A percentile compares a stretch with the other conserved stretches of the same genome.
These are phyloP conservation scores for Bettongia penicillata DNA, from an alignment of 2,113 vertebrate genomes.

Conservation along the genomic window DNA sequence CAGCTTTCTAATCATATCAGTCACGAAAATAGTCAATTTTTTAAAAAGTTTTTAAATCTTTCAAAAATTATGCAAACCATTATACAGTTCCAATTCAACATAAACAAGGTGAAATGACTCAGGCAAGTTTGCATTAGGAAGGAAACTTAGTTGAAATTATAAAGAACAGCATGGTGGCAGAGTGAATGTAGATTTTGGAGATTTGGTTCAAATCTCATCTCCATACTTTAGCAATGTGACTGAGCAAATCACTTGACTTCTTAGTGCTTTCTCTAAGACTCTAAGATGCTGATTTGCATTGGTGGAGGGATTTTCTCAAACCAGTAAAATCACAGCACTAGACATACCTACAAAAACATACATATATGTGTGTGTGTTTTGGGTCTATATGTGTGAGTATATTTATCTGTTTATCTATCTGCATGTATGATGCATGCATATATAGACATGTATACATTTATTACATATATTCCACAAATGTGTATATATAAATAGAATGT, in stretches of 20 bases:
- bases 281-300: neutral
- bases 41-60: neutral
- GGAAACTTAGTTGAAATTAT: neutral
- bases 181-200: neutral
- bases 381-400: too few species aligned
- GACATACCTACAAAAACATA: neutral
- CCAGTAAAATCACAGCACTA: too few species aligned
- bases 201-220: neutral
- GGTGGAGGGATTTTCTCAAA: neutral
- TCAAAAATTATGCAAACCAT: neutral
- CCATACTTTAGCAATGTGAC: neutral
- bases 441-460: neutral
- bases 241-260: neutral
- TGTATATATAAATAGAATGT: neutral
- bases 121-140: neutral
- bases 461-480: too few species aligned
- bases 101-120: neutral
- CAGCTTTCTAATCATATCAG: neutral
- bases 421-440: neutral
- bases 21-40: neutral
- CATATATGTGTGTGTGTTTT: neutral
- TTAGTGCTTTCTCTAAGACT: neutral
- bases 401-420: too few species aligned
- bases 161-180: neutral
- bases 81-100: neutral